Evolutionary conservation across 1,140 invertebrate genomes (phyloP), one percentile per base, ranked within the genome.

Genomic region (Radopholus similis): DNA sequence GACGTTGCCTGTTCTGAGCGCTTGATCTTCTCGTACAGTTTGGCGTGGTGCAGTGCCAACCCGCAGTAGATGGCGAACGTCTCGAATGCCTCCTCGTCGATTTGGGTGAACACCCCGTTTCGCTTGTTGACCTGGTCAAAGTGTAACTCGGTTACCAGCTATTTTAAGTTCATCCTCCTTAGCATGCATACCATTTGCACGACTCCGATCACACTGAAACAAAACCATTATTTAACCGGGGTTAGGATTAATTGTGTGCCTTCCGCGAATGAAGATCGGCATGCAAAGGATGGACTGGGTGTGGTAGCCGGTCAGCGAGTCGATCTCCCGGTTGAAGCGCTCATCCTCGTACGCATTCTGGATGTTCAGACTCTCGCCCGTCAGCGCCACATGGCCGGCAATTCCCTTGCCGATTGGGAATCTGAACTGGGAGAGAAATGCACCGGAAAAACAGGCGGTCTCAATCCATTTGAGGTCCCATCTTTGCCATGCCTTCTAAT

Each of bases 351-450:
- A 95, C 13, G 92, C 93, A 84, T 94, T 90, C 26, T 57, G 63
- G 40, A 83, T 82, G 68, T 82, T 83, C 18, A 91, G 85, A 2
- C 92, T 90, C 86, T 95, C 90, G 66, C 93, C 93, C 28, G 92
- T 95, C n/a, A 91, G 91, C 34, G 93, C 93, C 23, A 95, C 93
- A 83, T 92, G 90, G 49, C 93, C 92, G 9, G 92, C 95, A 26
- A 88, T 93, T 21, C 93, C 95, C 73, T 95, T 89, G 83, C 95
- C 94, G 77, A 97, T 95, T 8, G 94, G 93, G 86, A 97, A 97
- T 74, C 88, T 88, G 68, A 8, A 74, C 35, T 54, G 53, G 35
- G 8, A 5, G 1, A 32, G 5, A 18, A 35, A 44, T 44, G 30
- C 21, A 23, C 44, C 5, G 35, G 2, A 23, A 1, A 40, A 57